phyloP scores from a whole-genome alignment of 2,113 vertebrate genomes.

The Lagopus muta region DNA sequence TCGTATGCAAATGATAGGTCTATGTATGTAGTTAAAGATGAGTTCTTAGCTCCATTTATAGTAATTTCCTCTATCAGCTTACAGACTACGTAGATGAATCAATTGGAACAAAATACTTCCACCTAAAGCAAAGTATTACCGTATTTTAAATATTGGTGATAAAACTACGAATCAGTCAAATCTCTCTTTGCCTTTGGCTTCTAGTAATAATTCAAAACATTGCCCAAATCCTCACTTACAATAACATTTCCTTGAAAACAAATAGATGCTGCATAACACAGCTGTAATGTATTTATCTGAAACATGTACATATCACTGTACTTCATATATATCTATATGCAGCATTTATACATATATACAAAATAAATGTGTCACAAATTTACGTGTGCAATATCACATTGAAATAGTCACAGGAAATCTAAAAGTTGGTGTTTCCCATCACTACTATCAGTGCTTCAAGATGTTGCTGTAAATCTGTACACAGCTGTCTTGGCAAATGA shows the following conservation, averaged over 20 bases:
- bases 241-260: not conserved
- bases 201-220: not conserved
- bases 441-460: not conserved
- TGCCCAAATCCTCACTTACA: not conserved
- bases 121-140: not conserved
- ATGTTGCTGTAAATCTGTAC: not conserved
- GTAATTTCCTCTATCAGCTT: not conserved
- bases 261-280: not conserved
- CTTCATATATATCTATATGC: not conserved
- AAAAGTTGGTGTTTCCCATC: not conserved
- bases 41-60: not conserved
- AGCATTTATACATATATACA: not conserved
- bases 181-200: not conserved
- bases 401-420: not conserved
- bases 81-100: not conserved
- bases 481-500: not conserved
- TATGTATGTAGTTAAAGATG: not conserved
- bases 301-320: fast-evolving
- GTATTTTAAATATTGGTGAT: not conserved
- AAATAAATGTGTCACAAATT: not conserved
- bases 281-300: not conserved
- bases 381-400: not conserved
- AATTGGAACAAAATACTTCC: fast-evolving
- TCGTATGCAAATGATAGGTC: not conserved
- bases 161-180: not conserved